Conservation (phyloP, 1,140 invertebrate species). For the Sesamia nonagrioides region DNA sequence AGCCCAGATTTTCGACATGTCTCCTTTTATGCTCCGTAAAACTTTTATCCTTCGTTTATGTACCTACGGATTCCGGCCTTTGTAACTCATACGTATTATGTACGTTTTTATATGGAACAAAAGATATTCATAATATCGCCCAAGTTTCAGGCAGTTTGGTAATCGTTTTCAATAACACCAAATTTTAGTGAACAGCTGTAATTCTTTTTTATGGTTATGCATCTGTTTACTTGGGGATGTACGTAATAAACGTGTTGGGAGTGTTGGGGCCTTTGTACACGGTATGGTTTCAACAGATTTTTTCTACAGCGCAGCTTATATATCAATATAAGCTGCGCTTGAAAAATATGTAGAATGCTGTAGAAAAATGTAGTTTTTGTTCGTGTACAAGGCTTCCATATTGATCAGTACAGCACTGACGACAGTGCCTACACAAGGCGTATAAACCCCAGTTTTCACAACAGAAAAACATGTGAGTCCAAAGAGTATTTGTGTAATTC, state of each 20-base stretch:
- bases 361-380: too few relatives aligned
- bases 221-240: conserved; percentile 9
- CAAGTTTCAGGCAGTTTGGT: conserved; percentile 36
- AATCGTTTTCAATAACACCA: conserved; percentile 48
- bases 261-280: too few relatives aligned
- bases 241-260: not conserved
- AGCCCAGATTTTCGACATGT: conserved; percentile 68
- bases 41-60: conserved; percentile 66
- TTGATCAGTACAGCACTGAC: too few relatives aligned
- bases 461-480: too few relatives aligned
- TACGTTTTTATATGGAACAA: conserved; percentile 48
- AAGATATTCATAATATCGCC: conserved; percentile 45
- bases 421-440: too few relatives aligned
- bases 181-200: conserved; percentile 42
- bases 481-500: too few relatives aligned
- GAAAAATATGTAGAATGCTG: too few relatives aligned
- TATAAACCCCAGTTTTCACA: too few relatives aligned
- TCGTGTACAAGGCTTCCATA: too few relatives aligned
- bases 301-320: too few relatives aligned
- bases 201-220: conserved; percentile 41
- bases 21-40: conserved; percentile 72
- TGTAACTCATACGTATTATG: conserved; percentile 51
- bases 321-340: too few relatives aligned
- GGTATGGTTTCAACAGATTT: too few relatives aligned
- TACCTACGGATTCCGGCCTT: conserved; percentile 56